Evolutionary conservation across 2,888 invertebrate genomes (phyloP), one percentile per base, ranked within the genome.

Genomic region (Tetrapedia diversipes): DNA sequence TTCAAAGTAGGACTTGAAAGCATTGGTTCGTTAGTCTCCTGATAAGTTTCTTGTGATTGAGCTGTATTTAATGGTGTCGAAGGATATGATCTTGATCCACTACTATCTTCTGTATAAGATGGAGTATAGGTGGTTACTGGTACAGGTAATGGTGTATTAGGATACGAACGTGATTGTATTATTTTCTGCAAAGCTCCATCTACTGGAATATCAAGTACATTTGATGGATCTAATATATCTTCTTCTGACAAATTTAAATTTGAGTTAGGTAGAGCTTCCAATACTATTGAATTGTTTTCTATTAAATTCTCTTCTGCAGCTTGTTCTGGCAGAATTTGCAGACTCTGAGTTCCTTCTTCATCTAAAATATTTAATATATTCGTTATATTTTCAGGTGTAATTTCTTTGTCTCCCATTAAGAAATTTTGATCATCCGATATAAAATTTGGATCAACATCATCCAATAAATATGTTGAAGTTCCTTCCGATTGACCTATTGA

Each of bases 1-100:
- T 90, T 90, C 22, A 91, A 68, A 0, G 90, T 90, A 0, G 91
- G 90, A 80, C 88, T 91, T 24, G 90, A 91, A 6, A 92, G 81
- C 90, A 92, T 91, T 0, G 91, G 91, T 53, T 92, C 91, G 63
- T 89, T 90, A 45, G 86, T 88, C 64, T 90, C 90, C 10, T 86
- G 83, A 73, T 91, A 92, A 27, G 79, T 78, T 6, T 87, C 88
- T 22, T 83, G 82, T 7, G 87, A 84, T 51, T 88, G 88, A 4
- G 88, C 65, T 4, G 86, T 88, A 59, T 91, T 90, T 84, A 95
- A 93, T 19, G 96, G 96, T 22, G 96, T 96, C 2, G 96, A 95
- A 29, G 96, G 96, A 91, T 96, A 96, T 0, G 96, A 96, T 88
- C 95, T 95, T 16, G 96, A 95, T 2, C 88, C 89, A 64, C 88